Evolutionary conservation across 2,888 invertebrate species (phyloP), one percentile per base, ranked within the genome.

Genomic region (Hartigia nigra): DNA sequence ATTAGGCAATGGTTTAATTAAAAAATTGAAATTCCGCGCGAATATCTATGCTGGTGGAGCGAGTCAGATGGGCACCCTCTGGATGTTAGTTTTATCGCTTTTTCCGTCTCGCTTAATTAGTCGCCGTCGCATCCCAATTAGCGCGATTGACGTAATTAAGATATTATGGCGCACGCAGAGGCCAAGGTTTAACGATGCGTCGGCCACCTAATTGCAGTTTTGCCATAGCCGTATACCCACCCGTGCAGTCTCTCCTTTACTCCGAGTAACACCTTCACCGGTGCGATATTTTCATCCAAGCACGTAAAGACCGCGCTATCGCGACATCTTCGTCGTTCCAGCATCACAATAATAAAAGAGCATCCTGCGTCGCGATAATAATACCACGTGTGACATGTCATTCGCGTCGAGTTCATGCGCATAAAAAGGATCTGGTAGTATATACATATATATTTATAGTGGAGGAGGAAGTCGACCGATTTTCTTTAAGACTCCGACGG

Each of bases 311-410:
- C 39, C 39, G 14, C 14, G 39, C 14, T 39, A 39, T 39, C 39
- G 39, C 23, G 39, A 39, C 39, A 39, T 39, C 39, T 39, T 39
- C 14, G 39, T 39, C 14, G 23, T 39, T 39, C 14, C 39, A 23
- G 5, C 14, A 23, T 39, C 39, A 5, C 39, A 23, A 39, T 39
- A 39, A 39, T 39, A 39, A 39, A 39, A 23, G 39, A 39, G 23
- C 39, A 5, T 39, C 39, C 39, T 23, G 39, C 23, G 5, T 39
- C 5, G 1, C 39, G 23, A 39, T 39, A 39, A 39, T 39, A 81
- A 81, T 75, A 69, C 76, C 72, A 74, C 78, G 81, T 85, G 85
- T 82, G 86, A 85, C 81, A 9, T 39, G 14, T 39, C 39, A 36
- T 36, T 36, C 74, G 34, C 74, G 74, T 74, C 74, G 74, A 12